Evolutionary conservation across 2,888 invertebrate genomes (phyloP), one percentile per base, ranked within the genome.

Genomic region (Drosophila macrothrix): DNA sequence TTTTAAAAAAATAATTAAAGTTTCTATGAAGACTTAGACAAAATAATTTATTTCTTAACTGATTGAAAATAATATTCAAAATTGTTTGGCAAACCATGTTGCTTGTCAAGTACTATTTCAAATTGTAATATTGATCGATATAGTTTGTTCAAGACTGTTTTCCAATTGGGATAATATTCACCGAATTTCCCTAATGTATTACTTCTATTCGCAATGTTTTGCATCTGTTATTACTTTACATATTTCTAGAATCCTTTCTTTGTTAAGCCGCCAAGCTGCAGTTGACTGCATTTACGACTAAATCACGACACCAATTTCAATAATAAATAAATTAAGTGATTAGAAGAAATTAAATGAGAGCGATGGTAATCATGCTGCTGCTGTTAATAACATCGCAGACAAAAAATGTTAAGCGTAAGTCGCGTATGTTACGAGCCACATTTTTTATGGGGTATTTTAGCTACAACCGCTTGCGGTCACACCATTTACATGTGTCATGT

Each of bases 401-500:
- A 46, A 16, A 10, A 3, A 49, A 63, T 64, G 58, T 64, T 72
- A 59, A 54, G 22, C 16, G 19, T 43, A 29, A 14, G 10, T 46
- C 16, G n/a, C 16, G 16, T 56, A 39, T 69, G 43, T 49, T 68
- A 55, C 25, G 14, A 35, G 46, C n/a, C 12, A 37, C 19, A n/a
- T 10, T 37, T 37, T 59, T 55, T 33, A 14, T 33, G 16, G 2
- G 46, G 72, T 73, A 73, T 74, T 67, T 75, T 60, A 58, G 50
- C 43, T 49, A 10, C 60, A 78, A 43, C 33, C 58, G 55, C 19
- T 61, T 78, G 49, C 63, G 69, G 69, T 76, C 76, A 76, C 77
- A 76, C 76, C 62, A 72, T 73, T 78, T 78, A 78, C 77, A 78
- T 78, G 78, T 78, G 78, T 78, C 78, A 78, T 80, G 78, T 78